Evolutionary conservation across 2,113 vertebrate genomes (phyloP).

Genomic region (Machaerirhynchus nigripectus): DNA sequence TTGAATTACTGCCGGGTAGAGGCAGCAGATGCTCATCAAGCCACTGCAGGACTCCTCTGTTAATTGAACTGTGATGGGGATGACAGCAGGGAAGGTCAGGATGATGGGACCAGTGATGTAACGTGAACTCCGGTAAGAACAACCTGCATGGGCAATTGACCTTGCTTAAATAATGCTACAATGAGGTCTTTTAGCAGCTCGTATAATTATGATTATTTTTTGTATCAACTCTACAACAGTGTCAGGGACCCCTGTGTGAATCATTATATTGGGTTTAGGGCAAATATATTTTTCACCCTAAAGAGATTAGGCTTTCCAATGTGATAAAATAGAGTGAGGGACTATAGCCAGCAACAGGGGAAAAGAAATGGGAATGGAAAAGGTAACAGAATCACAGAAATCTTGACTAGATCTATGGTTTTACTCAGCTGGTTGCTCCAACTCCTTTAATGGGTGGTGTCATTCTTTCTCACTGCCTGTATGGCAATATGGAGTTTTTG

Average conservation of each 20-base stretch:
- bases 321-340: background rate
- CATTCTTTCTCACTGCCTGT: background rate
- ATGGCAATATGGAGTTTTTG: background rate
- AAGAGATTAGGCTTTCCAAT: background rate
- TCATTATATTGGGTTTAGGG: background rate
- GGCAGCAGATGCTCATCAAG: constrained; percentile 87
- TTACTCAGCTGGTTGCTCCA: background rate
- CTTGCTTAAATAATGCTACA: constrained; percentile 25
- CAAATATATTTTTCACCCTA: background rate
- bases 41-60: constrained; percentile 77
- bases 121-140: constrained; percentile 66
- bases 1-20: constrained; percentile 90
- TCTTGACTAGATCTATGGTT: background rate
- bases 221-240: background rate
- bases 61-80: constrained; percentile 92
- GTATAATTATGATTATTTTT: background rate
- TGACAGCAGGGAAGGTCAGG: constrained; percentile 87
- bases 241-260: background rate
- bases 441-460: background rate
- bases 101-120: constrained; percentile 75
- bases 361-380: background rate
- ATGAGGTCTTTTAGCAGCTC: background rate
- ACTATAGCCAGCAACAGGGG: background rate
- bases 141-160: constrained; percentile 53
- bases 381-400: background rate